Base-by-base conservation (phyloP, 35 echinoderm and acorn worm species). In the Apostichopus parvimensis region DNA sequence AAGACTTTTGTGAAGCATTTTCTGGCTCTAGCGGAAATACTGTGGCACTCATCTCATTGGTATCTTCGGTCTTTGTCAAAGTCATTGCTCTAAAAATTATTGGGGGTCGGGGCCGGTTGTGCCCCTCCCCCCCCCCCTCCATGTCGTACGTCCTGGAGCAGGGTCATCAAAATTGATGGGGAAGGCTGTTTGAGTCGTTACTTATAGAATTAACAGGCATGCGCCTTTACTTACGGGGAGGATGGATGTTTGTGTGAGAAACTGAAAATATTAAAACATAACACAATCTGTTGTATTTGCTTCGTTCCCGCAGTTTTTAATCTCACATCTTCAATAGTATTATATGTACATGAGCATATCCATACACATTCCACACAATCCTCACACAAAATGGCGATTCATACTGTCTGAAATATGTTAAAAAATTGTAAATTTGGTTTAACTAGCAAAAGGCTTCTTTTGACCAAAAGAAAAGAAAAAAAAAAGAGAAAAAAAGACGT, bases 371-470 rank as follows among this genome's bases (percentile, higher is more conserved):
- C 64, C 64, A 68, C 18, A 68, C 64, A 68, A 9, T 68, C 64
- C 64, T 18, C 64, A 68, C 64, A 68, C 34, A 68, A 11, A 68
- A 68, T 18, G 18, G 64, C 18, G 64, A 18, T 68, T 68, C 64
- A 68, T 4, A 45, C 34, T 45, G 34, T 45, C 34, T 45, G 34
- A 45, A 45, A 45, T 45, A 45, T 68, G 64, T 11, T 18, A 68
- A 14, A 68, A 68, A 68, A 68, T 18, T 68, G 64, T 68, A 68
- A 14, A 68, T 68, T 68, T 82, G 28, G 79, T 55, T 82, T 56
- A 82, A 17, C 79, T 82, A 82, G 79, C 79, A 82, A 82, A 68
- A 68, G 9, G 64, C 8, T 68, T 68, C 64, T 68, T 45, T 68
- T 68, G 64, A 68, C 64, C 18, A 18, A 18, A 18, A 68, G 18